Evolutionary conservation across 2,113 vertebrate species (phyloP), one percentile per base, ranked within the genome.

Genomic region (Peromyscus polionotus): DNA sequence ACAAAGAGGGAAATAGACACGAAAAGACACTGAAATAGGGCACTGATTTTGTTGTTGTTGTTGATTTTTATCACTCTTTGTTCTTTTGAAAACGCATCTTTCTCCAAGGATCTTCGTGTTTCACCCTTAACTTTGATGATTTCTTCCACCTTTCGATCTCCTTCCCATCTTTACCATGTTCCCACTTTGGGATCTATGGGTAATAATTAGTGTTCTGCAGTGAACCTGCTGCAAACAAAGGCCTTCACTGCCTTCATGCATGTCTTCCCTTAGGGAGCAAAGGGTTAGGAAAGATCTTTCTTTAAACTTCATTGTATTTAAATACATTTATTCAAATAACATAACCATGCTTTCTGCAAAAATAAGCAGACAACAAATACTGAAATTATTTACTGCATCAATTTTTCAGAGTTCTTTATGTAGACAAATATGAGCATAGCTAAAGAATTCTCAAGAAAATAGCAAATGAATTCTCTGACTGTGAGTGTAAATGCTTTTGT

Each of bases 291-390:
- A n/a, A 54, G 54, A 80, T n/a, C 2, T 79, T 73, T 57, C 94
- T 86, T 93, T 88, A 97, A 96, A 86, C 26, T 93, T 19, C 8
- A 28, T 68, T 90, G 85, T 75, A 76, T 91, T 76, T 75, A 93
- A 94, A 72, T 81, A 80, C 75, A 76, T 63, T 84, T 88, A 81
- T 73, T 87, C 84, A 90, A 96, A 81, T 72, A 96, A n/a, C 28
- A 72, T 65, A 42, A 20, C 10, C 80, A 3, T 65, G 11, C 63
- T n/a, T 95, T 68, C 86, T 70, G 68, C 75, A 88, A 26, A 80
- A 54, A 86, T 4, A 28, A 1, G 57, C 28, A 93, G 57, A 70
- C 67, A 93, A 87, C 65, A 85, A 76, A 61, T 89, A 90, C 45
- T 80, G 36, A 95, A 92, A 89, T 81, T 95, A 70, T 90, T 90